phyloP scores from a whole-genome alignment of 2,888 invertebrate species.

The Melieria omissa region DNA sequence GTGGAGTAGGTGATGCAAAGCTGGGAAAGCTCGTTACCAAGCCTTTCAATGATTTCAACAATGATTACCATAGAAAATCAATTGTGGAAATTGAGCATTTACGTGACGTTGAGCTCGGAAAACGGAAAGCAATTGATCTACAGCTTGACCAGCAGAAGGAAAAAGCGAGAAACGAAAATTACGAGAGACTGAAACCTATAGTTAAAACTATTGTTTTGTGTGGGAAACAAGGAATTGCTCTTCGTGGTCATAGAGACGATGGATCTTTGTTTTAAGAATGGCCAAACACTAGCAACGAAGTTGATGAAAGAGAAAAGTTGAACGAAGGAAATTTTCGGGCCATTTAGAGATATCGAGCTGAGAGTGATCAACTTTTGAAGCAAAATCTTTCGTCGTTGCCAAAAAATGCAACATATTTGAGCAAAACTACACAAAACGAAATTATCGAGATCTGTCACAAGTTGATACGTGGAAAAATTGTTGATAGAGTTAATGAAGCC shows the following conservation, averaged over 20 bases:
- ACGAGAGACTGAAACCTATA: constrained; percentile 15
- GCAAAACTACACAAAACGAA: not conserved
- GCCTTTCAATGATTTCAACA: constrained; percentile 1
- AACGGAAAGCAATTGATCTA: not conserved
- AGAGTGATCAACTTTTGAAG: not conserved
- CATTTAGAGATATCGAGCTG: not conserved
- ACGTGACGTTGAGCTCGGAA: not conserved
- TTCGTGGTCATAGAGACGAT: constrained; percentile 16
- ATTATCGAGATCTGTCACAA: not conserved
- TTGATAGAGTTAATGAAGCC: not conserved
- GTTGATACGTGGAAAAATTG: not conserved
- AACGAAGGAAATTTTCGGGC: not conserved
- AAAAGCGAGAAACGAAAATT: constrained; percentile 4
- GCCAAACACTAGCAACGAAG: not conserved
- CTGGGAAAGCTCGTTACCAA: not conserved
- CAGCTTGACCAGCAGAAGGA: not conserved
- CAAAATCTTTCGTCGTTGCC: not conserved
- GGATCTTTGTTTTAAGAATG: not conserved
- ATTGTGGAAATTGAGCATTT: not conserved
- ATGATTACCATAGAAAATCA: not conserved
- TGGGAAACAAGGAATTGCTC: constrained; percentile 12
- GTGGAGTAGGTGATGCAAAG: not conserved
- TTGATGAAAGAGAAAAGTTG: no score
- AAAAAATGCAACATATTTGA: not conserved
- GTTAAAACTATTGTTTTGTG: constrained; percentile 6